Evolutionary conservation across 2,797 vertebrate species (phyloP), one percentile per base, ranked within the genome.

Genomic region (Macropodus opercularis): DNA sequence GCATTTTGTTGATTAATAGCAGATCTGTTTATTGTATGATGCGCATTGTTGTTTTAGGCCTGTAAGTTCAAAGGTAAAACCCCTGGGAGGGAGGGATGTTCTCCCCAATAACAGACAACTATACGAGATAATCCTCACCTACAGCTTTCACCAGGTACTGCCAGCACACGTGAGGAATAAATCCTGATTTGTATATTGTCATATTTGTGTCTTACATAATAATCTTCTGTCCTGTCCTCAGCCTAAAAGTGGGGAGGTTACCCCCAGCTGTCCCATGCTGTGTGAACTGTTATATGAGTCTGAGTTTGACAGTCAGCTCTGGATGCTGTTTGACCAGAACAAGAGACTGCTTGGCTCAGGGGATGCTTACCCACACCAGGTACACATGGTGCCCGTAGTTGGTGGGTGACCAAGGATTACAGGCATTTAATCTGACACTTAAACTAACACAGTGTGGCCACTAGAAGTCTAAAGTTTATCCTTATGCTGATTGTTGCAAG

Each of bases 291-390:
- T 99, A 5, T 99, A 99, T 0, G 98, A 99, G 86, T 99, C 98
- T 1, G 98, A 99, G 91, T 99, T 95, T 84, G 98, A 99, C 90
- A 98, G 96, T 87, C 98, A 99, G 31, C 91, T 99, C 1, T 99
- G 98, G 98, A 96, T 99, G 85, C 91, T 99, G 69, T 98, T 96
- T 83, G 97, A 99, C 78, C 96, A 98, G 89, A 99, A 99, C 90
- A 99, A 99, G 90, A 95, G 95, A 46, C 92, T 96, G 0, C 92
- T 99, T 90, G 97, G 96, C 5, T 96, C 98, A 35, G 98, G 97
- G 14, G 98, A 99, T 23, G 97, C 98, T 18, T 99, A 99, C 83
- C 97, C 97, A 36, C 97, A 99, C 79, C 98, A 99, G 96, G 98
- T 89, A 60, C 19, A 5, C 38, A 13, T 3, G 22, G 19, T 23